A percentile compares a stretch with the other conserved stretches of the same genome.
Evolutionary conservation across 2,888 invertebrate species (phyloP).

Genomic region (Lypha dubia): DNA sequence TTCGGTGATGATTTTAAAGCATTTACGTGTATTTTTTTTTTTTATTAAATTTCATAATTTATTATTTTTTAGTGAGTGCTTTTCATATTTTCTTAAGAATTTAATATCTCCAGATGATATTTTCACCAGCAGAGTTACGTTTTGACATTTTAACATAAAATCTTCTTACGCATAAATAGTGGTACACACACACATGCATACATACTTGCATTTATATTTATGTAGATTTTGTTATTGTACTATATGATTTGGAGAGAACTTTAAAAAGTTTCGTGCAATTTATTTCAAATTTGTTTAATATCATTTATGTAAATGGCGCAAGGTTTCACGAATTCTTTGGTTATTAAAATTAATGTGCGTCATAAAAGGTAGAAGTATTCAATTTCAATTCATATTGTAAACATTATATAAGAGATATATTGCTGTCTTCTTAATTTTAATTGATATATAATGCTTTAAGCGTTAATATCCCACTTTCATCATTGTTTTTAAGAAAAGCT

Average conservation of each 20-base stretch:
- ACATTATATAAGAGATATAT: neutral
- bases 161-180: neutral
- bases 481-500: no score
- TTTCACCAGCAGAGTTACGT: conserved; percentile 10
- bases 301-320: neutral
- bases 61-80: neutral
- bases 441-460: neutral
- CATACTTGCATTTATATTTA: neutral
- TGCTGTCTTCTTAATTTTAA: neutral
- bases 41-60: no score
- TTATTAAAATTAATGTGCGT: neutral
- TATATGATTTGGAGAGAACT: neutral
- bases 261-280: neutral
- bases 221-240: no score
- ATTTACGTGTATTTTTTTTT: neutral
- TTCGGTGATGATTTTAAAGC: conserved; percentile 1
- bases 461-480: neutral
- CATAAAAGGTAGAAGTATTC: neutral
- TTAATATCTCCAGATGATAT: conserved; percentile 20
- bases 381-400: neutral
- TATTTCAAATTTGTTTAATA: neutral
- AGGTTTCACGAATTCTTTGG: neutral
- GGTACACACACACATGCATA: neutral
- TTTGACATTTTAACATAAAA: conserved; percentile 7
- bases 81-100: neutral